Conservation (phyloP, 2,888 invertebrate genomes). For the Hoplodrina ambigua region DNA sequence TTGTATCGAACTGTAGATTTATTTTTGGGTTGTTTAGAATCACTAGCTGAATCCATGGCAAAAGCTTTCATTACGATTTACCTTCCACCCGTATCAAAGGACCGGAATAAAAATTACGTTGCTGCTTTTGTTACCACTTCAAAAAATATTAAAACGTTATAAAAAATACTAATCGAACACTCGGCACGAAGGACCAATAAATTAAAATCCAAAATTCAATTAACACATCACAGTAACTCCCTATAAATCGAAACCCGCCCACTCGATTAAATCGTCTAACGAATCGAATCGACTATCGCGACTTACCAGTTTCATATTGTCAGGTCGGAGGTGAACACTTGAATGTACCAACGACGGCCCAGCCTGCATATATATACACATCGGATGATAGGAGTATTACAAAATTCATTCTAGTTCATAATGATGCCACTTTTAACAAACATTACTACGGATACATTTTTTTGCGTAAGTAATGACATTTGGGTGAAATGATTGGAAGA, state of each 20-base stretch:
- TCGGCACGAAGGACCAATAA: background rate
- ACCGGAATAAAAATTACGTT: no score
- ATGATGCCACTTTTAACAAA: conserved; percentile 82
- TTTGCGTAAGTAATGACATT: conserved; percentile 72
- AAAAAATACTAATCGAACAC: conserved; percentile 6
- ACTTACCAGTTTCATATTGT: conserved; percentile 86
- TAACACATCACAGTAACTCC: conserved; percentile 48
- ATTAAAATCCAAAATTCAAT: conserved; percentile 14
- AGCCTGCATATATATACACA: conserved; percentile 80
- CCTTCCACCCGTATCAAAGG: no score
- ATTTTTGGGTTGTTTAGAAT: no score
- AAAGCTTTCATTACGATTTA: no score
- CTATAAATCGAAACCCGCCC: conserved; percentile 41
- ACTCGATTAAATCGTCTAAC: conserved; percentile 45
- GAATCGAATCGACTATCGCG: conserved; percentile 56
- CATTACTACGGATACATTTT: conserved; percentile 70
- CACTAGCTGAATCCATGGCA: no score
- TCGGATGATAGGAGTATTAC: conserved; percentile 73
- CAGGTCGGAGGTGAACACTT: conserved; percentile 83
- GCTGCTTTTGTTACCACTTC: no score
- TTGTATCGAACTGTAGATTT: no score
- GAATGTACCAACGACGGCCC: conserved; percentile 76
- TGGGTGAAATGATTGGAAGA: conserved; percentile 46
- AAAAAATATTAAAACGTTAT: background rate
- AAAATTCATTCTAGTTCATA: conserved; percentile 84